Percentiles rank a stretch among this genome's conserved stretches.
These are phyloP conservation scores for Microtus richardsoni DNA, from an alignment of 2,113 vertebrate species.

Conservation along the genomic window DNA sequence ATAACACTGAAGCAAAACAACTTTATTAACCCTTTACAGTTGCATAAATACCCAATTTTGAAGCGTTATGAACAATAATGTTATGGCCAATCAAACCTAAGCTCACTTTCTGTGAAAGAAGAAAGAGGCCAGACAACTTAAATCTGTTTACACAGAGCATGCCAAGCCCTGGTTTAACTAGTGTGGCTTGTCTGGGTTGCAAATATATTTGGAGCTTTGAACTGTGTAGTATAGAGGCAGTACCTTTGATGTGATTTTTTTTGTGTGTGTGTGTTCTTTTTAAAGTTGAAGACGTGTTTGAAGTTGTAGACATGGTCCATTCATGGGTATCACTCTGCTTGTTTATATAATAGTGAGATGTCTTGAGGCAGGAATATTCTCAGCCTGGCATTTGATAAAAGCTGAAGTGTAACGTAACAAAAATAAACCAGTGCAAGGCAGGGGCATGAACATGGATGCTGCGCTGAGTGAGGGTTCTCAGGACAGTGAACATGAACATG, in stretches of 20 bases:
- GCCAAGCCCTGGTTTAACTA: conserved; percentile 46
- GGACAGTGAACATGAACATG: conserved; percentile 47
- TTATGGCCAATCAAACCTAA: conserved; percentile 8
- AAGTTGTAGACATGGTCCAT: conserved; percentile 37
- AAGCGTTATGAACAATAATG: conserved; percentile 34
- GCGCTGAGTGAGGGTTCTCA: conserved; percentile 33
- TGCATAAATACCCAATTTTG: conserved; percentile 12
- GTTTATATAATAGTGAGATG: conserved; percentile 51
- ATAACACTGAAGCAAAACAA: conserved; percentile 41
- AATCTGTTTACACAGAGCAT: conserved; percentile 46
- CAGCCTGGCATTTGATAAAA: conserved; percentile 67
- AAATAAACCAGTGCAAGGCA: conserved; percentile 68
- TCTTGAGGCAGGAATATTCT: conserved; percentile 56
- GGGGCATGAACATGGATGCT: conserved; percentile 46
- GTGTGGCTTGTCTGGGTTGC: conserved; percentile 46
- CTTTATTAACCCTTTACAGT: conserved; percentile 15
- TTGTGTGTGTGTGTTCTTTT: not conserved
- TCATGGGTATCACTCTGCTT: conserved; percentile 55
- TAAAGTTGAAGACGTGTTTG: conserved; percentile 50
- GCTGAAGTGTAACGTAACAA: conserved; percentile 33
- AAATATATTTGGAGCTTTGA: conserved; percentile 59
- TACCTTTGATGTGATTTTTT: conserved; percentile 55
- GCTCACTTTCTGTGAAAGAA: not conserved
- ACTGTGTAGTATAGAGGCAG: conserved; percentile 19
- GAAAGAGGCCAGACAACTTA: not conserved